Conservation (phyloP, 2,888 invertebrate species). For the Himalopsyche japonica region DNA sequence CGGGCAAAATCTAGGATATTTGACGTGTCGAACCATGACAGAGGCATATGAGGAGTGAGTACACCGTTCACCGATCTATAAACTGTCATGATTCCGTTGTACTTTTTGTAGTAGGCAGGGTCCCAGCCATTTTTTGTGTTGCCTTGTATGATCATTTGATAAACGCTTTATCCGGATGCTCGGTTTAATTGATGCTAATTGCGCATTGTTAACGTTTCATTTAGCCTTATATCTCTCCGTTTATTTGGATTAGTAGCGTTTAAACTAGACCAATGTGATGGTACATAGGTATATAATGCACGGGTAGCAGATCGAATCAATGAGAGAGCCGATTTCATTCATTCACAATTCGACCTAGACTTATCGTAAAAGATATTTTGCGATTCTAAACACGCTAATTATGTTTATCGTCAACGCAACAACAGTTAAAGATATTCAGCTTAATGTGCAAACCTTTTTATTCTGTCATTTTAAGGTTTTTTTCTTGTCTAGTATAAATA, state of each 20-base stretch:
- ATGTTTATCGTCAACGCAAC: background rate
- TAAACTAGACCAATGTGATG: background rate
- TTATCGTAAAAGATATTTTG: background rate
- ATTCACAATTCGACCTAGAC: background rate
- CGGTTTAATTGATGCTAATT: background rate
- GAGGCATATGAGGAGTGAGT: slow-evolving; percentile 90
- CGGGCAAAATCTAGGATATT: slow-evolving; percentile 82
- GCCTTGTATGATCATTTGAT: slow-evolving; percentile 41
- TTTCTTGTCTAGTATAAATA: background rate
- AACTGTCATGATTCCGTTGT: slow-evolving; percentile 49
- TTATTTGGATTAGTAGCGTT: background rate
- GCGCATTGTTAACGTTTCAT: background rate
- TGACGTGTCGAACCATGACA: slow-evolving; percentile 86
- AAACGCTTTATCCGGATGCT: background rate
- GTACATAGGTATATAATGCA: background rate
- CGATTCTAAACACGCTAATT: background rate
- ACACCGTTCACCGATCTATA: slow-evolving; percentile 26
- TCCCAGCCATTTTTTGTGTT: slow-evolving; percentile 56
- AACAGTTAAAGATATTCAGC: background rate
- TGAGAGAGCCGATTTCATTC: slow-evolving; percentile 11
- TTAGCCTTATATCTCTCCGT: background rate
- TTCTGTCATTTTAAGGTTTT: background rate
- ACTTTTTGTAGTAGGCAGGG: slow-evolving; percentile 50
- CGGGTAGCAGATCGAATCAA: background rate
- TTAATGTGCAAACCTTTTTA: background rate